Evolutionary conservation across 2,888 invertebrate species (phyloP).

Genomic region (Macroteleia sp.): DNA sequence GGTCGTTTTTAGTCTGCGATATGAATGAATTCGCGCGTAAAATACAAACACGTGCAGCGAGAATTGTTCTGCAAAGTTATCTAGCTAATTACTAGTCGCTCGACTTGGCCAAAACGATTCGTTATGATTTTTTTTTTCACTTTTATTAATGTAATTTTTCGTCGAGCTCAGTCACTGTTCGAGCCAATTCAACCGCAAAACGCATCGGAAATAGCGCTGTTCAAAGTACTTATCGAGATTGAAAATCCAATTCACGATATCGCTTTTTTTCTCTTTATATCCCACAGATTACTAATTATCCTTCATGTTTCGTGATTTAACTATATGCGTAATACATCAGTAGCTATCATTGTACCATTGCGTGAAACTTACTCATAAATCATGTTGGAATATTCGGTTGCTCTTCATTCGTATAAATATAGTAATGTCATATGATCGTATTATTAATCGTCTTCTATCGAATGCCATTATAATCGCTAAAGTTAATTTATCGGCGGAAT

Average conservation of each 20-base stretch:
- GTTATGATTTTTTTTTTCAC: constrained; percentile 5
- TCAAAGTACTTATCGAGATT: constrained; percentile 7
- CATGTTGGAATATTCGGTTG: constrained; percentile 32
- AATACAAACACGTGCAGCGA: constrained; percentile 33
- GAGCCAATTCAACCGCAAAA: not conserved
- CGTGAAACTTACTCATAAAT: constrained; percentile 45
- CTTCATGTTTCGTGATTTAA: constrained; percentile 21
- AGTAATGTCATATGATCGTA: constrained; percentile 48
- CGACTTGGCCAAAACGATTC: constrained; percentile 7
- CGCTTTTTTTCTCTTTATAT: not conserved
- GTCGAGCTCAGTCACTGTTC: constrained; percentile 7
- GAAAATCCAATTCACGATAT: not conserved
- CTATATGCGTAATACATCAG: constrained; percentile 43
- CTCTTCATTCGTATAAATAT: constrained; percentile 52
- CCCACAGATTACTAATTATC: constrained; percentile 30
- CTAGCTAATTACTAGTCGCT: constrained; percentile 39
- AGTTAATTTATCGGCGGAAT: constrained; percentile 35
- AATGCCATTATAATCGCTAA: constrained; percentile 30
- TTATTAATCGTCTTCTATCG: constrained; percentile 52
- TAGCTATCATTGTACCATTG: constrained; percentile 49
- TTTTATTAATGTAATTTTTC: constrained; percentile 2
- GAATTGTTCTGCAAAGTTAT: constrained; percentile 41
- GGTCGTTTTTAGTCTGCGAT: constrained; percentile 29
- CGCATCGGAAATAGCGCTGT: constrained; percentile 1
- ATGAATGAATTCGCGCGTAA: constrained; percentile 45